These are phyloP conservation scores for Neotragus pygmaeus DNA, from an alignment of 2,113 vertebrate species.

Conservation along the genomic window DNA sequence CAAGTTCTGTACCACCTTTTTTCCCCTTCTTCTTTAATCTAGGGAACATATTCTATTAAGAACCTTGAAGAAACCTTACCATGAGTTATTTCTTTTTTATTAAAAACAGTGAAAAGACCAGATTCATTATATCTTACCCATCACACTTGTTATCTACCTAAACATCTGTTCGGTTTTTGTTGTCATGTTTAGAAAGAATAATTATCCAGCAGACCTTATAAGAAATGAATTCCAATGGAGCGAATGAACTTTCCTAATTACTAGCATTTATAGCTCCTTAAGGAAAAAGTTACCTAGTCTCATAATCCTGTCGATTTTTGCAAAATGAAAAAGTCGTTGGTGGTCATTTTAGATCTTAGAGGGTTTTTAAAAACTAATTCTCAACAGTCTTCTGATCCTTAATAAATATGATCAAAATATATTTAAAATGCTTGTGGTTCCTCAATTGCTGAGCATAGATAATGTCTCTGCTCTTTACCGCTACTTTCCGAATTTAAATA, in stretches of 20 bases:
- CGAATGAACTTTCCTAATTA: conserved; percentile 64
- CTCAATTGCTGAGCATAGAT: not conserved
- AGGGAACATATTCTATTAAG: conserved; percentile 77
- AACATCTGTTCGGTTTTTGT: conserved; percentile 79
- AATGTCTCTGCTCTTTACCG: not conserved
- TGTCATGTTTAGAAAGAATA: conserved; percentile 75
- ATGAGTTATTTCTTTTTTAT: conserved; percentile 78
- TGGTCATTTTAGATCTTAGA: conserved; percentile 55
- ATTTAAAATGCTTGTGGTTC: conserved; percentile 27
- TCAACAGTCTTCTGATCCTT: conserved; percentile 58
- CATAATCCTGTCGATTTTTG: conserved; percentile 69
- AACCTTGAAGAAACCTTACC: conserved; percentile 73
- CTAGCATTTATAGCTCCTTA: conserved; percentile 48
- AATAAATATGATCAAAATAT: conserved; percentile 63
- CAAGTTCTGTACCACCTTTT: conserved; percentile 70
- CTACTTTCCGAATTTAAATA: conserved; percentile 34
- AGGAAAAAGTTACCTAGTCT: conserved; percentile 60
- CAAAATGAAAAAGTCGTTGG: conserved; percentile 52
- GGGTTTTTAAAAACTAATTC: conserved; percentile 38
- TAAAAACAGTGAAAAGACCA: conserved; percentile 80
- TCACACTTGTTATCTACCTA: conserved; percentile 72
- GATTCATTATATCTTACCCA: conserved; percentile 61
- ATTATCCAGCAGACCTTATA: conserved; percentile 73
- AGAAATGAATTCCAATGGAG: conserved; percentile 71
- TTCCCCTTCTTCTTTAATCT: conserved; percentile 66